Evolutionary conservation across 2,888 invertebrate species (phyloP), one percentile per base, ranked within the genome.

Genomic region (Drosophila colorata): DNA sequence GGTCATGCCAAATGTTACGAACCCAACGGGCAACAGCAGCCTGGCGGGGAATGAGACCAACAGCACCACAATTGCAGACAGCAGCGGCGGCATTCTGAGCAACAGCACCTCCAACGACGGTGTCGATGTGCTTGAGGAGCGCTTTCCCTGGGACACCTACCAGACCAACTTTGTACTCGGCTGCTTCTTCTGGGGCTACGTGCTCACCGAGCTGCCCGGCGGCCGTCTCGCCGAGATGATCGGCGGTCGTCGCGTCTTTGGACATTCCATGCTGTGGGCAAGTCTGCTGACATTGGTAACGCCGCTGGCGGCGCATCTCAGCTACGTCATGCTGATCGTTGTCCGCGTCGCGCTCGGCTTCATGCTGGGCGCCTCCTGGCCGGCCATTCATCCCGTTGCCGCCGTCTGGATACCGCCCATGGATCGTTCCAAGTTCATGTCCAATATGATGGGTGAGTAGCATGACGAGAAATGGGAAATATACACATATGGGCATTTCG

Each of bases 351-450:
- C 96, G 5, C 94, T 97, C 25, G 97, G 97, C 52, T 94, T 97
- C 85, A 94, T 96, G 90, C 94, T 97, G 92, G 92, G 97, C 51
- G 97, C 96, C 13, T 97, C 97, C 8, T 98, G 98, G 96, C 98
- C 98, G 0, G 97, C 98, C 6, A 97, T 98, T 89, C 96, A 97
- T 66, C 96, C 97, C 4, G 95, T 99, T 94, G 97, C 97, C 38
- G 97, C 98, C 7, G 95, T 96, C 73, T 99, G 98, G 98, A 97
- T 98, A 65, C 98, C 98, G 7, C 98, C 98, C 11, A 94, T 96
- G 94, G 98, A 99, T 91, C 94, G 98, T 76, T 97, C 97, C 43
- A 97, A 97, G 92, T 97, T 98, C 92, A 97, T 98, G 92, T 96
- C 98, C 8, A 96, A 97, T 88, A 97, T 97, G 96, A 96, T 97